phyloP scores from a whole-genome alignment of 1,140 invertebrate genomes.

The Panagrolaimus sp. region DNA sequence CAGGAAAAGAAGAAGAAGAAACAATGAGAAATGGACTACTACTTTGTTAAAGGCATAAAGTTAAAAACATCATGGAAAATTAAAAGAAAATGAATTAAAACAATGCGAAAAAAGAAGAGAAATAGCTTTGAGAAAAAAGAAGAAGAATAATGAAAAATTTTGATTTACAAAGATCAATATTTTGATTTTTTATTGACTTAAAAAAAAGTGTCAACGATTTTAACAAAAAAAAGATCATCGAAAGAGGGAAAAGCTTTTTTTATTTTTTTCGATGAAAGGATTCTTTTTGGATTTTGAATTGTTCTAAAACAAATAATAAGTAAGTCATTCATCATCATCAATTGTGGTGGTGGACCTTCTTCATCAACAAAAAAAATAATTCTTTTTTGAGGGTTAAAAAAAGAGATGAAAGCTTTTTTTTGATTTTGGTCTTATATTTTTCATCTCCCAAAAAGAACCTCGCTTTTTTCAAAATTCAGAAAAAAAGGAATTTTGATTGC shows the following conservation, averaged over 20 bases:
- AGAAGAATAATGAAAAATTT: no score
- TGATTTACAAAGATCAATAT: no score
- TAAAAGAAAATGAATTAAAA: no score
- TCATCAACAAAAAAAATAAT: conserved; percentile 3
- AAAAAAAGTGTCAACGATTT: not conserved
- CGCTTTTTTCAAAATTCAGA: no score
- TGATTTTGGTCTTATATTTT: not conserved
- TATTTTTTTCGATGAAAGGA: not conserved
- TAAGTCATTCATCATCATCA: not conserved
- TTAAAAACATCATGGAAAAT: no score
- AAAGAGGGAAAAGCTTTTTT: not conserved
- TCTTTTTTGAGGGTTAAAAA: not conserved
- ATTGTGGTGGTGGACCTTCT: not conserved
- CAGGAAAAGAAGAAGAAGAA: no score
- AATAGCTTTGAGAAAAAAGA: no score
- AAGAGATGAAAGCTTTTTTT: not conserved
- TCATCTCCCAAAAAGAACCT: not conserved
- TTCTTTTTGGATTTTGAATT: not conserved
- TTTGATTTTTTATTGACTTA: no score
- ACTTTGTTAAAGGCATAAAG: no score
- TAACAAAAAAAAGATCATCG: not conserved
- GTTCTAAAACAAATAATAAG: not conserved
- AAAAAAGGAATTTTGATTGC: not conserved
- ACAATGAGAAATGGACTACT: no score
- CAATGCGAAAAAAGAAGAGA: no score